These are phyloP conservation scores for Sylvicola fuscatus DNA, from an alignment of 2,888 invertebrate species.

Conservation along the genomic window DNA sequence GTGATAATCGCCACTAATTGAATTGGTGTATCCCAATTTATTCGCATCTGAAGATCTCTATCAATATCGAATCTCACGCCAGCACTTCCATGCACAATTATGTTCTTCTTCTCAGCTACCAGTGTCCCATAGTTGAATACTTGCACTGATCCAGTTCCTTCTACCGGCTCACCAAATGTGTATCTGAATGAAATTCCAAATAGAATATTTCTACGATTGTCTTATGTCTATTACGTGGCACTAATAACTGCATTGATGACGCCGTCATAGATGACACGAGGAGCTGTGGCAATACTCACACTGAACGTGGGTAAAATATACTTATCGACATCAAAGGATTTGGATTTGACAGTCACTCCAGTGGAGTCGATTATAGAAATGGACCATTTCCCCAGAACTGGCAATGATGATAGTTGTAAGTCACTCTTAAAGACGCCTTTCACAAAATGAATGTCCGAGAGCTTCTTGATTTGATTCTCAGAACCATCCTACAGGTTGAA, in stretches of 20 bases:
- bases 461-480: slow-evolving; percentile 23
- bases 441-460: slow-evolving; percentile 31
- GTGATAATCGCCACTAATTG: too few species aligned
- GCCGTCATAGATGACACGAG: slow-evolving; percentile 64
- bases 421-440: slow-evolving; percentile 53
- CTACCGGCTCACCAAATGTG: slow-evolving; percentile 68
- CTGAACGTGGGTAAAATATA: slow-evolving; percentile 89
- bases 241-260: slow-evolving; percentile 58
- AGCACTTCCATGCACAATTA: slow-evolving; percentile 29
- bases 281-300: slow-evolving; percentile 61
- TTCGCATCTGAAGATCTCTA: too few species aligned
- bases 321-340: slow-evolving; percentile 52
- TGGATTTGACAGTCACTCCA: slow-evolving; percentile 4
- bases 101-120: too few species aligned
- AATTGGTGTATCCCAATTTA: too few species aligned
- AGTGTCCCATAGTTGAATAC: too few species aligned
- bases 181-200: too few species aligned
- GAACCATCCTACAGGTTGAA: too few species aligned
- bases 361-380: slow-evolving; percentile 29
- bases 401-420: slow-evolving; percentile 49
- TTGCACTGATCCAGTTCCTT: slow-evolving; percentile 28
- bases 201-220: too few species aligned
- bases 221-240: slow-evolving; percentile 45
- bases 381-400: slow-evolving; percentile 70
- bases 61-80: slow-evolving; percentile 30